Conservation (phyloP, 2,888 invertebrate genomes). For the Caradrina kadenii region DNA sequence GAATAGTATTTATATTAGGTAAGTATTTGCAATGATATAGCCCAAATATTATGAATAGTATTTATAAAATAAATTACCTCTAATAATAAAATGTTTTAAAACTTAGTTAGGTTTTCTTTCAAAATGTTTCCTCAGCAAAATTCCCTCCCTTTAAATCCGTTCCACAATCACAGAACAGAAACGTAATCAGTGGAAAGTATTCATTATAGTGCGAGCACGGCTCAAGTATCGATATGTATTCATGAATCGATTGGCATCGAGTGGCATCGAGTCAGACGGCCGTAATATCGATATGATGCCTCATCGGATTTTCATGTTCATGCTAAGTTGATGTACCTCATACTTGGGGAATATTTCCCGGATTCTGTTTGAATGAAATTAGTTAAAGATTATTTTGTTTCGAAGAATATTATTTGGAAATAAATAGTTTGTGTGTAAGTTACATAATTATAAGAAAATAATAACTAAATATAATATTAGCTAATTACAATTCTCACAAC, state of each 20-base stretch:
- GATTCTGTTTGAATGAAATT: neutral
- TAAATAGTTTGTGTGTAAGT: too few relatives aligned
- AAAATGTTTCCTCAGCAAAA: too few relatives aligned
- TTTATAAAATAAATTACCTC: too few relatives aligned
- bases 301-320: slow-evolving; percentile 61
- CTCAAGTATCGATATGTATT: slow-evolving; percentile 75
- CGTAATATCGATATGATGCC: slow-evolving; percentile 81
- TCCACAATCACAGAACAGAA: slow-evolving; percentile 36
- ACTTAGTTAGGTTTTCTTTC: too few relatives aligned
- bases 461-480: neutral
- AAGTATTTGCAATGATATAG: neutral
- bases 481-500: neutral
- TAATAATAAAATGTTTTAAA: too few relatives aligned
- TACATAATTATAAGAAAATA: too few relatives aligned
- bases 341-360: slow-evolving; percentile 9
- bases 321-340: slow-evolving; percentile 38
- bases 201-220: slow-evolving; percentile 58
- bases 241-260: slow-evolving; percentile 77
- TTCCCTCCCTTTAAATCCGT: slow-evolving; percentile 3
- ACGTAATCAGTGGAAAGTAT: slow-evolving; percentile 65
- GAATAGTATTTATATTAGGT: neutral
- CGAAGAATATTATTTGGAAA: too few relatives aligned
- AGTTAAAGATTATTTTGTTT: slow-evolving; percentile 26
- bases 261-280: slow-evolving; percentile 66
- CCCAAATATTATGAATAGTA: too few relatives aligned